These are phyloP conservation scores for Sycobia sp. DNA, from an alignment of 1,140 invertebrate species.

Conservation along the genomic window DNA sequence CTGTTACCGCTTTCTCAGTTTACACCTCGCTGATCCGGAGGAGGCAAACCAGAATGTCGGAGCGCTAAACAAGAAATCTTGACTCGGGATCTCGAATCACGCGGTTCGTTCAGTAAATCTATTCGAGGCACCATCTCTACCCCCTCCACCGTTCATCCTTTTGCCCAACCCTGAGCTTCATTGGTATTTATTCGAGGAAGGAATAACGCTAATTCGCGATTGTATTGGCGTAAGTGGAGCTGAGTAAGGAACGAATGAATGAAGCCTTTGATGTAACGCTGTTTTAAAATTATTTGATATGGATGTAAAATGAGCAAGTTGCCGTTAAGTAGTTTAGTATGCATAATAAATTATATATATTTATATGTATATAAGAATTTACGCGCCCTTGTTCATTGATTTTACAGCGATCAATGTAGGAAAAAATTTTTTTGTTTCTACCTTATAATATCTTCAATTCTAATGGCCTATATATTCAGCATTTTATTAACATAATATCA, in stretches of 20 bases:
- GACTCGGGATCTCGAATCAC: background rate
- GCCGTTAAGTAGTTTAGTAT: too few species aligned
- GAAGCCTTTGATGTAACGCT: background rate
- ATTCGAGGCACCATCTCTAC: background rate
- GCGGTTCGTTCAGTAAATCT: background rate
- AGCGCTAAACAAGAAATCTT: slow-evolving; percentile 11
- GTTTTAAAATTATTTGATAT: too few species aligned
- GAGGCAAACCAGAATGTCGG: background rate
- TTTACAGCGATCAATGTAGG: too few species aligned
- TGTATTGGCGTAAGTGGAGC: background rate
- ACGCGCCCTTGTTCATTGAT: too few species aligned
- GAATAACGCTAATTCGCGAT: background rate
- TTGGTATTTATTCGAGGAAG: background rate
- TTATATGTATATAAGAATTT: too few species aligned
- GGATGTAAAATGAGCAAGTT: too few species aligned
- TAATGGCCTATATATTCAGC: too few species aligned
- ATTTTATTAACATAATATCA: too few species aligned
- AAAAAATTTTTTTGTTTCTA: too few species aligned
- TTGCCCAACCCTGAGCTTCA: background rate
- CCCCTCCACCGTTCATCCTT: background rate
- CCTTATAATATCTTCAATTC: too few species aligned
- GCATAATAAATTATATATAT: too few species aligned
- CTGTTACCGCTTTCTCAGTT: too few species aligned
- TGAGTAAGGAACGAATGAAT: background rate
- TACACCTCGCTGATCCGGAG: background rate